These are phyloP conservation scores for Epistrophe grossulariae DNA, from an alignment of 2,888 invertebrate genomes.

Conservation along the genomic window DNA sequence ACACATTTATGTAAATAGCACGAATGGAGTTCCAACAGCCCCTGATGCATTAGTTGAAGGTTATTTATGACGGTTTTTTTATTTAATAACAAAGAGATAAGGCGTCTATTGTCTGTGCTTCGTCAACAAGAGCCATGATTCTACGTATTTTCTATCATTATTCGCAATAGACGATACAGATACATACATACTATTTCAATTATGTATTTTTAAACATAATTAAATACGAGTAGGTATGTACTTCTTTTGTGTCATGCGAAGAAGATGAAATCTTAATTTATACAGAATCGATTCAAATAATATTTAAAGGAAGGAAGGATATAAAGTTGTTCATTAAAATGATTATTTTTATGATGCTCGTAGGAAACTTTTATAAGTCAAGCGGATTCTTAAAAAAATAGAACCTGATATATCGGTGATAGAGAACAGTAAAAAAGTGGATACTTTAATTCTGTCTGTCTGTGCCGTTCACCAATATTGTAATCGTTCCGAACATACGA, in stretches of 20 bases:
- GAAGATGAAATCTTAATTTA: constrained; percentile 31
- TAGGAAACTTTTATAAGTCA: too few relatives aligned
- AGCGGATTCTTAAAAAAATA: too few relatives aligned
- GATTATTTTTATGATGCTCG: too few relatives aligned
- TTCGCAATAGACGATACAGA: constrained; percentile 8
- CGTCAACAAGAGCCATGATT: not conserved
- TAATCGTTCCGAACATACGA: too few relatives aligned
- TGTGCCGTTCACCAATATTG: too few relatives aligned
- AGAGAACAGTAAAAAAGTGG: too few relatives aligned
- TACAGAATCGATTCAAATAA: constrained; percentile 16
- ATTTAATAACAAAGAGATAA: constrained; percentile 21
- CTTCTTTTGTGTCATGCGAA: constrained; percentile 25
- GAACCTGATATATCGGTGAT: too few relatives aligned
- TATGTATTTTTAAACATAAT: constrained; percentile 58
- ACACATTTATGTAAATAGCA: not conserved
- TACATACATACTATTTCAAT: constrained; percentile 12
- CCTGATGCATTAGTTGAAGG: constrained; percentile 42
- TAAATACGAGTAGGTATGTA: constrained; percentile 8
- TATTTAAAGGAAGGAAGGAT: not conserved
- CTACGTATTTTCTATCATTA: not conserved
- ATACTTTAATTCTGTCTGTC: too few relatives aligned
- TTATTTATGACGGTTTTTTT: constrained; percentile 27
- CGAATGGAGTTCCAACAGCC: not conserved
- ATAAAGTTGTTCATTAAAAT: too few relatives aligned
- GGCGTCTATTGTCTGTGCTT: constrained; percentile 22